Base-by-base conservation (phyloP, 2,888 invertebrate genomes). In the Agrilus mali region DNA sequence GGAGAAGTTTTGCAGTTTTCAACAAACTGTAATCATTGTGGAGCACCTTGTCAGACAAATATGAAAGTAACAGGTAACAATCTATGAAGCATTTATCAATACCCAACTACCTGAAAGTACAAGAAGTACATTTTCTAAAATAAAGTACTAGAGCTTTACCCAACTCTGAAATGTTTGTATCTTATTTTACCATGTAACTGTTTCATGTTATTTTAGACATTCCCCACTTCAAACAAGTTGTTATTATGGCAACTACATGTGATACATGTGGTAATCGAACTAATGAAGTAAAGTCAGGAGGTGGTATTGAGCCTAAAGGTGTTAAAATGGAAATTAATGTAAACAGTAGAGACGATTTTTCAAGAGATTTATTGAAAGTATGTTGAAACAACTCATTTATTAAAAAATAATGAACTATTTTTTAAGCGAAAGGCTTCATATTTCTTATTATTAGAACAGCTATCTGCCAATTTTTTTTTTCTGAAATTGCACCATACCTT, bases 211-310 rank as follows among this genome's bases (percentile, higher is more conserved):
- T 31, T 8, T 38, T 55, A 78, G 80, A 82, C 53, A 92, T 98
- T 60, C 98, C 98, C 0, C 84, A 93, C 64, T 99, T 98, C 66
- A 97, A 98, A 67, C 89, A 97, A 63, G 92, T 94, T 0, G 82
- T 98, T 0, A 92, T 99, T 46, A 98, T 98, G 97, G 93, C 96
- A 1, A 94, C 94, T 0, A 74, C 69, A 0, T 99, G 98, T 64
- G 94, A 95, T 13, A 61, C 63, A 0, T 98, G 98, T 66, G 97
- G 97, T 0, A 77, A 80, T 58, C 78, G 86, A 54, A 93, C 95
- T 3, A 97, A 92, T 61, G 98, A 98, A 72, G 94, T 98, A 0
- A 96, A 97, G 65, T 86, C 92, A 0, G 93, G 93, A 0, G 76
- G 86, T 14, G 95, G 95, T 0, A 80, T 96, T 32, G 92, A 90